phyloP scores from a whole-genome alignment of 2,113 vertebrate genomes.

The Nasalis larvatus region DNA sequence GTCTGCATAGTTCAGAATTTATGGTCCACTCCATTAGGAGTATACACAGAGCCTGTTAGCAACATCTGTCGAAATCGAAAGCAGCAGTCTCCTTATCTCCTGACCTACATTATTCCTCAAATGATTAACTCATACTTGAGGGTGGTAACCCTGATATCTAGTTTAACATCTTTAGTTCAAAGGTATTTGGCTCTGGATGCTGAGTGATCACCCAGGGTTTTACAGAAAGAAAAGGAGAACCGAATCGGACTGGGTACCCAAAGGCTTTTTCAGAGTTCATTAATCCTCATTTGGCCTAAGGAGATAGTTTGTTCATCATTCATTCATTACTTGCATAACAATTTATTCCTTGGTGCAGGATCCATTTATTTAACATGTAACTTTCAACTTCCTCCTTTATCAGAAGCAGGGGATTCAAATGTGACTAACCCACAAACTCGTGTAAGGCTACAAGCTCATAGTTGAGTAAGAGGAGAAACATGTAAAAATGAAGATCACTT shows the following conservation, averaged over 20 bases:
- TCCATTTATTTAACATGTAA: neutral
- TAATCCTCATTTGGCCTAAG: neutral
- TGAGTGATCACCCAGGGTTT: neutral
- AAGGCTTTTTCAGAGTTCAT: neutral
- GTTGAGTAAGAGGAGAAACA: neutral
- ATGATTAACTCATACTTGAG: slow-evolving; percentile 37
- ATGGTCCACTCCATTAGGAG: slow-evolving; percentile 71
- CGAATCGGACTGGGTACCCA: neutral
- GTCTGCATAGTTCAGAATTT: slow-evolving; percentile 49
- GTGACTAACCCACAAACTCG: neutral
- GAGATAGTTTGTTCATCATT: neutral
- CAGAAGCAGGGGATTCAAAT: neutral
- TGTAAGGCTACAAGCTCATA: neutral
- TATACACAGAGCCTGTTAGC: slow-evolving; percentile 65
- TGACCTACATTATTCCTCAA: slow-evolving; percentile 5
- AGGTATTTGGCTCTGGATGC: neutral
- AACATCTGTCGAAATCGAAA: neutral
- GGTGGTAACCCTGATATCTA: neutral
- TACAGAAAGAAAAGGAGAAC: neutral
- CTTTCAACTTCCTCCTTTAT: neutral
- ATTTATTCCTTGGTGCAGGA: neutral
- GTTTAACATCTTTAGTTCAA: slow-evolving; percentile 25
- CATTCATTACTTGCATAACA: neutral
- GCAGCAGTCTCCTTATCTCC: slow-evolving; percentile 42
- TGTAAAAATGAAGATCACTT: neutral